Evolutionary conservation across 2,888 invertebrate genomes (phyloP), one percentile per base, ranked within the genome.

Genomic region (Trichopria drosophilae): DNA sequence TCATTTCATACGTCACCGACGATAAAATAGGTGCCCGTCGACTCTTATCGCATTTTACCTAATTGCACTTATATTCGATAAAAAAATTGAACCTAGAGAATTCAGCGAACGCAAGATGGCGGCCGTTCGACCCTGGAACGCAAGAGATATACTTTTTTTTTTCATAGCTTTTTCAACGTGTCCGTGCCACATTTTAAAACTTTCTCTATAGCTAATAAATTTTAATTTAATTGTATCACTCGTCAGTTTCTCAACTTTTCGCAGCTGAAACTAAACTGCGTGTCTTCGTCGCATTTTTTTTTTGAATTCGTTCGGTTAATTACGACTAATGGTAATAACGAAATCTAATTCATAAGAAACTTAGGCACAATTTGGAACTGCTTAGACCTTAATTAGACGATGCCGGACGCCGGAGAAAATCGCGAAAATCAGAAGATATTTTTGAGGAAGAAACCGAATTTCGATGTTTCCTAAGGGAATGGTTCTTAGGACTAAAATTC

Each of bases 281-380:
- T 47, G 43, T 24, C 44, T 34, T 32, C 49, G 45, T 42, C 40
- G 26, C 48, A 48, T 52, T 55, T 47, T 58, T 48, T 50, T 59
- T 56, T 48, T 58, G 53, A 43, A 53, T 57, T 54, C 46, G 55
- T 52, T 58, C 54, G 55, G 52, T 58, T 57, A 56, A 46, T 52
- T 48, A 56, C 53, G 16, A 24, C 9, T 34, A 28, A 39, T 18
- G 19, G 26, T 37, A 15, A 53, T 66, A 69, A 68, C n/a, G 65
- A 65, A 71, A 71, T 65, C 64, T 71, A 71, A 71, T 52, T 62
- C 63, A 69, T 66, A 65, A 71, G 72, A 72, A 74, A 73, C 73
- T 75, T 75, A 72, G 73, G 73, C 73, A 74, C 74, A 73, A 74
- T 73, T 73, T 71, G 72, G 73, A 75, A 73, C 71, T 73, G 69